Evolutionary conservation across 2,113 vertebrate genomes (phyloP), one percentile per base, ranked within the genome.

Genomic region (Columba livia): DNA sequence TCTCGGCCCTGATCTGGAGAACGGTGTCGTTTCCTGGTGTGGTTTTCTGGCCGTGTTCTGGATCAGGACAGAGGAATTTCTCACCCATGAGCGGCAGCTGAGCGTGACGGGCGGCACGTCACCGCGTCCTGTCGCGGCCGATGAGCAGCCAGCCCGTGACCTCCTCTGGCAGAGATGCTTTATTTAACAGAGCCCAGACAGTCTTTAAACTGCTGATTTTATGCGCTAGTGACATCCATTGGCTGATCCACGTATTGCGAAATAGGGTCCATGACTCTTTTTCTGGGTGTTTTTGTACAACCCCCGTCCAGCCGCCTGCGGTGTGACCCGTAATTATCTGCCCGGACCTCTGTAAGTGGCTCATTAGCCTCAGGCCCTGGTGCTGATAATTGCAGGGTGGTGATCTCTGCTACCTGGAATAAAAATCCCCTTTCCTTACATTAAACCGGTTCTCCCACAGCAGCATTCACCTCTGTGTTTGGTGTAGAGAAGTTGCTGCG

Each of bases 141-240:
- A 6, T 17, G 79, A 62, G 53, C 13, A 64, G 32, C 79, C 34
- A 31, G 57, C 42, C 65, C 14, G 75, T 83, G 75, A 66, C 54
- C 50, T 69, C 32, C 66, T 65, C 53, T 57, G 75, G 48, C 78
- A 61, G 42, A 36, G 77, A 2, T 12, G 1, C 16, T 8, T 77
- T 9, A 3, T 36, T 48, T 24, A 23, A 4, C 23, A 38, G 4
- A 89, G 24, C 66, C 53, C 38, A 2, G 38, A 1, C 24, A 2
- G 20, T 8, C 32, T 47, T 17, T 2, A 14, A n/a, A 7, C 21
- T 8, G 38, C 61, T 72, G 1, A 1, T 29, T 40, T 64, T 29
- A n/a, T 42, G 38, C 60, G 18, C 24, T 54, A 32, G 86, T 85
- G 96, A 86, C 95, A 94, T 71, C 96, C 89, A 1, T 56, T 66